phyloP scores from a whole-genome alignment of 2,797 vertebrate species.

The Pangasius larnaudii region DNA sequence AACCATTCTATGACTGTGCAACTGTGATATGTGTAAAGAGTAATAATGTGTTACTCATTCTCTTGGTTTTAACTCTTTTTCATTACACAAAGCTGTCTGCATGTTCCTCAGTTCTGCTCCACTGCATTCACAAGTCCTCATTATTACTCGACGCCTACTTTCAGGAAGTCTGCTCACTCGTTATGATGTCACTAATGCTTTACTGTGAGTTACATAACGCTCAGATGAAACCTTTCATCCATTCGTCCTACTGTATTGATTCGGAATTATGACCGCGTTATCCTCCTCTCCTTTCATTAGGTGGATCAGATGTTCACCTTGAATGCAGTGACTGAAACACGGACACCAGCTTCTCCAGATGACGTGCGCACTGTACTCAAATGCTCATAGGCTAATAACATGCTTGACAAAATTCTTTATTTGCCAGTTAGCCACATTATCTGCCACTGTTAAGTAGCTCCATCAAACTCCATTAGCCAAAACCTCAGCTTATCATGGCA shows the following conservation, averaged over 20 bases:
- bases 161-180: neutral
- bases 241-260: neutral
- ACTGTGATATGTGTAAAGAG: neutral
- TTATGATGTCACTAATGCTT: neutral
- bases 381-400: neutral
- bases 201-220: neutral
- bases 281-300: neutral
- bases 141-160: neutral
- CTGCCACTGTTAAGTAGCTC: no score
- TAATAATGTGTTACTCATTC: neutral
- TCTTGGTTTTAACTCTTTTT: neutral
- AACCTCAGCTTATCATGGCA: no score
- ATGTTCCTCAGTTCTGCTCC: neutral
- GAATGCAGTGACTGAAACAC: neutral
- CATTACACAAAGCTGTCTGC: neutral
- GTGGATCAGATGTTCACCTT: neutral
- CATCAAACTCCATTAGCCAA: no score
- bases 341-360: neutral
- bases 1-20: neutral
- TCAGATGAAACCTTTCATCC: neutral
- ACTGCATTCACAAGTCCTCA: slow-evolving; percentile 6
- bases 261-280: neutral
- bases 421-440: no score
- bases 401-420: no score
- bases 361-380: neutral